phyloP scores from a whole-genome alignment of 2,113 vertebrate species.

The Stercorarius parasiticus region DNA sequence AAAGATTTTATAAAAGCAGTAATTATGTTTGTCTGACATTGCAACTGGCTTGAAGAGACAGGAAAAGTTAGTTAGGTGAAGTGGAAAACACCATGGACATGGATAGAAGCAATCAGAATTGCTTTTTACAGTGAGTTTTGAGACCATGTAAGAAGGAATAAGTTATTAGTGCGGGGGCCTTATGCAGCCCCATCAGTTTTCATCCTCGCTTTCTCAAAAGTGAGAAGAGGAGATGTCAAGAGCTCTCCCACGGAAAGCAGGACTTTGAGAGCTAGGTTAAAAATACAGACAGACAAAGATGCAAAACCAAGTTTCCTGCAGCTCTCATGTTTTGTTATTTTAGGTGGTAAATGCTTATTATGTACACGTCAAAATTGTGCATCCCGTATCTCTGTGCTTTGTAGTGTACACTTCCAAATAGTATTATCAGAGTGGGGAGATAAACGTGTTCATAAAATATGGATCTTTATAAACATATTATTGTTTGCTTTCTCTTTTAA shows the following conservation, averaged over 20 bases:
- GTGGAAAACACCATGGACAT: too few species aligned
- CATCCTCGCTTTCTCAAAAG: background rate
- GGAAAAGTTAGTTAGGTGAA: too few species aligned
- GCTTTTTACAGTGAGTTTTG: background rate
- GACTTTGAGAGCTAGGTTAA: background rate
- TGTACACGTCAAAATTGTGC: background rate
- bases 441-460: background rate
- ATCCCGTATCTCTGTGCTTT: background rate
- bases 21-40: background rate
- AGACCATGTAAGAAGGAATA: background rate
- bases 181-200: background rate
- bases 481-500: background rate
- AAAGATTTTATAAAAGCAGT: constrained; percentile 12
- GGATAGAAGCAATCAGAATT: too few species aligned
- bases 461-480: constrained; percentile 41
- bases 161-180: background rate
- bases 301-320: background rate
- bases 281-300: background rate
- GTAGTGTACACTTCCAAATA: background rate
- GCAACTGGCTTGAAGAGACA: too few species aligned
- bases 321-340: background rate
- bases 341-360: background rate
- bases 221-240: background rate
- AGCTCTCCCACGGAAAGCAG: background rate
- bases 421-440: background rate